Conservation (phyloP, 2,888 invertebrate species). For the Abrostola tripartita region DNA sequence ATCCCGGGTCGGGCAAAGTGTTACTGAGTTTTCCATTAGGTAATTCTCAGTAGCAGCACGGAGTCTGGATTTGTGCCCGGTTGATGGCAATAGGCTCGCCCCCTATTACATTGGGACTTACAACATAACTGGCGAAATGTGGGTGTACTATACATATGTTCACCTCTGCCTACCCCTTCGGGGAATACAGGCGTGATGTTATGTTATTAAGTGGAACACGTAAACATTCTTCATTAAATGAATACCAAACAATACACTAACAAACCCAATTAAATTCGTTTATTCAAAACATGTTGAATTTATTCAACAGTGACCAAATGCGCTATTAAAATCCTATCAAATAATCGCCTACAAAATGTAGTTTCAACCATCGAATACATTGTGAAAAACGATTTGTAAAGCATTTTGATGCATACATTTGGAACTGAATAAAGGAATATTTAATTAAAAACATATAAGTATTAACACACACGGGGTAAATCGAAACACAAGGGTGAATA, state of each 20-base stretch:
- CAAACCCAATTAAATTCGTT: background rate
- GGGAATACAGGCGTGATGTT: no score
- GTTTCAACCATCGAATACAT: conserved; percentile 7
- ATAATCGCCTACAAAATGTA: conserved; percentile 8
- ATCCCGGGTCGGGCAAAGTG: no score
- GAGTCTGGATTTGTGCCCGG: no score
- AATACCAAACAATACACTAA: conserved; percentile 19
- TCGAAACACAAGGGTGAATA: no score
- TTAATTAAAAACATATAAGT: conserved; percentile 16
- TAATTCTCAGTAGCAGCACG: no score
- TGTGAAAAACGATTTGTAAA: conserved; percentile 7
- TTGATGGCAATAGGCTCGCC: no score
- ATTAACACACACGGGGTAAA: no score
- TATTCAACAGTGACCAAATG: conserved; percentile 24
- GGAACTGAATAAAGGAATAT: background rate
- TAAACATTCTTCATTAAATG: conserved; percentile 14
- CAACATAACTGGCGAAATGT: no score
- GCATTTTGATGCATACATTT: background rate
- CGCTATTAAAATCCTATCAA: conserved; percentile 10
- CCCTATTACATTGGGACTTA: no score
- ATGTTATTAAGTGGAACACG: conserved; percentile 3
- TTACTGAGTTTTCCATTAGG: no score
- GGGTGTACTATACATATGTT: no score
- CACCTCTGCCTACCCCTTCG: no score
- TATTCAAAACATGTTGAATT: conserved; percentile 25